A percentile compares a stretch with the other conserved stretches of the same genome.
Conservation (phyloP, 2,797 vertebrate genomes). For the Acropternis orthonyx region DNA sequence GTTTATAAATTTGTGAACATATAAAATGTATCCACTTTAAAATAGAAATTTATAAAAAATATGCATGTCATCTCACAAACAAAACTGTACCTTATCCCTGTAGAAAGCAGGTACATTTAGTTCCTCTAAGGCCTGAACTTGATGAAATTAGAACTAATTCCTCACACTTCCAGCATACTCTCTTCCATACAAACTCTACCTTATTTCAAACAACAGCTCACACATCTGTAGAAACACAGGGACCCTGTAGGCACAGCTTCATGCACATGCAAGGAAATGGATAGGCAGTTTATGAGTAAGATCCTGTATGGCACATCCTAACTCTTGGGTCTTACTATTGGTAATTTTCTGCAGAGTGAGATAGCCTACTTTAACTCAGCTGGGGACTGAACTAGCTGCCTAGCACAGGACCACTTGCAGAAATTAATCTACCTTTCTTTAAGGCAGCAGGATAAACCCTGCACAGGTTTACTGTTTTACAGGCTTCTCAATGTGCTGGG, state of each 20-base stretch:
- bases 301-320: neutral
- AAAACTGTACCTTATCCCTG: neutral
- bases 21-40: neutral
- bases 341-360: neutral
- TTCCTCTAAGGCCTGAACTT: neutral
- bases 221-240: neutral
- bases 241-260: neutral
- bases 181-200: neutral
- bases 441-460: neutral
- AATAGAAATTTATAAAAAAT: neutral
- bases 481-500: neutral
- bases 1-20: neutral
- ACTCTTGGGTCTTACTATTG: rapidly evolving
- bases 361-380: neutral
- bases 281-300: neutral
- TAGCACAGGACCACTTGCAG: neutral
- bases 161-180: neutral
- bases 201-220: neutral
- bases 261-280: neutral
- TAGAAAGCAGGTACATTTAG: neutral
- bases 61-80: neutral
- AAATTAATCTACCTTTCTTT: neutral
- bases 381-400: neutral
- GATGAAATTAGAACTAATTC: neutral
- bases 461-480: neutral